Base-by-base conservation (phyloP, 2,113 vertebrate species). In the Holacanthus passer region DNA sequence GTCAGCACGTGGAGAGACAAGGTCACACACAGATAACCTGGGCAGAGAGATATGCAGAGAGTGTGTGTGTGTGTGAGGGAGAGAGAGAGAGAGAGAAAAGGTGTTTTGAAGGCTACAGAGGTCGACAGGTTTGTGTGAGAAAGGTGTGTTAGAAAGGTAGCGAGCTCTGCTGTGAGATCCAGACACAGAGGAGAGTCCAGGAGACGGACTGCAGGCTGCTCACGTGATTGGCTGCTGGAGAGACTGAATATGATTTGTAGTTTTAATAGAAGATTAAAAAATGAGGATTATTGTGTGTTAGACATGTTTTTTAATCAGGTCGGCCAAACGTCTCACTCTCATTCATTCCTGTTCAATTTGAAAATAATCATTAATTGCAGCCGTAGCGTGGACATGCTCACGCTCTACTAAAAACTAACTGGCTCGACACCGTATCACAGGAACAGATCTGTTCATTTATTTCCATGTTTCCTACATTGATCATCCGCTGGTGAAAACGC, bases 21-120 rank as follows among this genome's bases (percentile, higher is more conserved):
- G 82, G 73, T 85, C 69, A 78, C 70, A 79, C 31, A 60, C 64
- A 69, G 35, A 52, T 14, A 20, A 71, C 62, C 60, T 77, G 73
- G 24, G 22, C 7, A 52, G 52, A 16, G 55, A 31, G 43, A 16
- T 12, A 13, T 5, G 0, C n/a, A 1, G 27, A 4, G 35, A 35
- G 56, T 58, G 58, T 39, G 60, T 63, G 60, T 43, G 43, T 13
- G 43, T 66, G 41, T 48, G 65, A n/a, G n/a, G n/a, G n/a, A n/a
- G n/a, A n/a, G n/a, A n/a, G n/a, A n/a, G 4, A 64, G 35, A 52
- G 11, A 53, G 63, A 56, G 55, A 48, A 27, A 27, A 62, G 19
- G 63, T 82, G 69, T 58, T 75, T 0, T 66, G 62, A 86, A 22
- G 58, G 20, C 27, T 76, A 29, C 37, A 8, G 47, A 52, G 39